These are phyloP conservation scores for Tineola bisselliella DNA, from an alignment of 2,888 invertebrate species.

Conservation along the genomic window DNA sequence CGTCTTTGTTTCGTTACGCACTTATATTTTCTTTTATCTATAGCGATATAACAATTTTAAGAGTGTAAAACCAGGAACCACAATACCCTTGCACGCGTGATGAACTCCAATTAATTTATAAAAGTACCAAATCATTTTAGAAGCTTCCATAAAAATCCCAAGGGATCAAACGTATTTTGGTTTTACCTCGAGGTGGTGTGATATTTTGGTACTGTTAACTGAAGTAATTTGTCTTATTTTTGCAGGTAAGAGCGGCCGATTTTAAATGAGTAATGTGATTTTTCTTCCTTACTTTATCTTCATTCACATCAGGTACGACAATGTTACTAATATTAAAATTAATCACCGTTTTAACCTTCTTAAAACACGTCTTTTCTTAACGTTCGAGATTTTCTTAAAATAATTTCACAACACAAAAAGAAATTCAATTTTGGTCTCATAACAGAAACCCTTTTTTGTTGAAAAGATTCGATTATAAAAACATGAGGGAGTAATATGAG, in stretches of 20 bases:
- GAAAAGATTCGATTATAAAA: slow-evolving; percentile 4
- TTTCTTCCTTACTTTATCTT: too few species aligned
- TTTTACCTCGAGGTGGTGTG: not conserved
- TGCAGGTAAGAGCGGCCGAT: not conserved
- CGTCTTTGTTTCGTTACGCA: not conserved
- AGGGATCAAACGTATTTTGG: slow-evolving; percentile 3
- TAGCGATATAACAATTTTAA: not conserved
- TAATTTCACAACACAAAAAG: not conserved
- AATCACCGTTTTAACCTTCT: too few species aligned
- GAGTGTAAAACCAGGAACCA: not conserved
- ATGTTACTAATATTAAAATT: too few species aligned
- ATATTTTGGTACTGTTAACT: not conserved
- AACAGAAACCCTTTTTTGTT: not conserved
- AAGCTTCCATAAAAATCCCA: slow-evolving; percentile 1
- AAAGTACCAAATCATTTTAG: not conserved
- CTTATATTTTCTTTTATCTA: not conserved
- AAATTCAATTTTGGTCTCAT: not conserved
- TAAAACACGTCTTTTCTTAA: too few species aligned
- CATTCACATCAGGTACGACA: too few species aligned
- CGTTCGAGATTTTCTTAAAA: not conserved
- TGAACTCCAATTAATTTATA: not conserved
- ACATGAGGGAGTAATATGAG: slow-evolving; percentile 10
- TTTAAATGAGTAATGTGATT: not conserved
- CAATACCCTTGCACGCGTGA: not conserved
- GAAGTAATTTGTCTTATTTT: not conserved